phyloP scores from a whole-genome alignment of 2,797 vertebrate species.

The Tarsius wallacei region DNA sequence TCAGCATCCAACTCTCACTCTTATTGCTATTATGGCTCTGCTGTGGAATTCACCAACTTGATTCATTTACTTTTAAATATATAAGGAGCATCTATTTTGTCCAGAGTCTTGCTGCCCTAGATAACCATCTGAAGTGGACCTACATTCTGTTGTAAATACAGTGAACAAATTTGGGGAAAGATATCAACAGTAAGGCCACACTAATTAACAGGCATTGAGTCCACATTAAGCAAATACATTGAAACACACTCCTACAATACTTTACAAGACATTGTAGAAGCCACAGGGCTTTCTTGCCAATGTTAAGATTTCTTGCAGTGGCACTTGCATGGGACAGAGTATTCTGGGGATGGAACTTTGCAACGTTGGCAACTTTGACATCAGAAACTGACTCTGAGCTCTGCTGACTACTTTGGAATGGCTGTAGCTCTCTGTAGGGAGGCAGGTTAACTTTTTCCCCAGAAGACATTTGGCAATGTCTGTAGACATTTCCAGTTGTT shows the following conservation, averaged over 20 bases:
- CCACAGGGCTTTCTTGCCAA: not conserved
- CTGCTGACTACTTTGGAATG: not conserved
- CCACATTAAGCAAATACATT: not conserved
- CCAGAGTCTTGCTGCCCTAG: not conserved
- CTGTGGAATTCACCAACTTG: not conserved
- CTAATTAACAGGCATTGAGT: not conserved
- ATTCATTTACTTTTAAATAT: not conserved
- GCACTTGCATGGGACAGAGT: not conserved
- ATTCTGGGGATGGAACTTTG: not conserved
- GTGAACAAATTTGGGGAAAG: not conserved
- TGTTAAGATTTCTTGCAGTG: rapidly evolving
- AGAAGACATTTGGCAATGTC: not conserved
- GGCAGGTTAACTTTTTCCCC: not conserved
- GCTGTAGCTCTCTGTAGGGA: too few species aligned
- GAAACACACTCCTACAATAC: not conserved
- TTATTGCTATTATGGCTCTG: rapidly evolving
- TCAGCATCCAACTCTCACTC: not conserved
- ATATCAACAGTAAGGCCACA: not conserved
- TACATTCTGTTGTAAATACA: not conserved
- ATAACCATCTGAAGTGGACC: not conserved
- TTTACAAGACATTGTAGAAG: not conserved
- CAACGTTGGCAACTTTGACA: too few species aligned
- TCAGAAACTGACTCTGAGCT: not conserved
- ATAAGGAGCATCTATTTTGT: not conserved
- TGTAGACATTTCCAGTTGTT: not conserved